Evolutionary conservation across 2,113 vertebrate genomes (phyloP), one percentile per base, ranked within the genome.

Genomic region (Prolemur simus): DNA sequence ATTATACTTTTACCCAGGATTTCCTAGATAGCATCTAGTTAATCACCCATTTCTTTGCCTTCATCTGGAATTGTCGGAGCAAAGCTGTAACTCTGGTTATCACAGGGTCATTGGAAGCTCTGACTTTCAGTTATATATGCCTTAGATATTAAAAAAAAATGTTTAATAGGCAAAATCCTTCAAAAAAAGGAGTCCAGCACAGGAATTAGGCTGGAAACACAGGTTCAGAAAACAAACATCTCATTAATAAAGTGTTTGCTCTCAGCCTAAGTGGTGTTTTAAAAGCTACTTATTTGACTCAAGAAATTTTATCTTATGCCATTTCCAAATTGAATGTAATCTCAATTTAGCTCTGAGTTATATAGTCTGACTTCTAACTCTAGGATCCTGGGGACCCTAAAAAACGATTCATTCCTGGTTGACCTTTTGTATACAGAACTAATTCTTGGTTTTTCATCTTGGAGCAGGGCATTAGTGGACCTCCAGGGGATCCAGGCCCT

Each of bases 391-490:
- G 71, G 71, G 58, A 89, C 21, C 18, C 21, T 54, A 58, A 45
- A 32, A 66, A 58, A 97, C 21, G 11, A 25, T 78, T 76, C 60
- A 47, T 77, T 91, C 58, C 29, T 80, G 37, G 1, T 42, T 86
- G 73, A 13, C 29, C 56, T 87, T 94, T 64, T 80, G 69, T 56
- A 87, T 14, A 87, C 37, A 66, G 49, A 97, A 63, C 80, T 98
- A 89, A 97, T 94, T 96, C 34, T 96, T 92, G 17, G 49, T 97
- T 95, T 95, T 98, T 94, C 34, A 84, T 66, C 63, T 97, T 95
- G 93, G 69, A 77, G 11, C 94, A 99, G 99, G 99, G 99, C 97
- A 87, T 98, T 34, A 96, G 83, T 60, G 99, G 99, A 96, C 98
- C 81, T 78, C 97, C 98, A 77, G 99, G 99, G 42, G 99, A 99